Conservation (phyloP, 2,888 invertebrate genomes). For the Xiphydria camelus region DNA sequence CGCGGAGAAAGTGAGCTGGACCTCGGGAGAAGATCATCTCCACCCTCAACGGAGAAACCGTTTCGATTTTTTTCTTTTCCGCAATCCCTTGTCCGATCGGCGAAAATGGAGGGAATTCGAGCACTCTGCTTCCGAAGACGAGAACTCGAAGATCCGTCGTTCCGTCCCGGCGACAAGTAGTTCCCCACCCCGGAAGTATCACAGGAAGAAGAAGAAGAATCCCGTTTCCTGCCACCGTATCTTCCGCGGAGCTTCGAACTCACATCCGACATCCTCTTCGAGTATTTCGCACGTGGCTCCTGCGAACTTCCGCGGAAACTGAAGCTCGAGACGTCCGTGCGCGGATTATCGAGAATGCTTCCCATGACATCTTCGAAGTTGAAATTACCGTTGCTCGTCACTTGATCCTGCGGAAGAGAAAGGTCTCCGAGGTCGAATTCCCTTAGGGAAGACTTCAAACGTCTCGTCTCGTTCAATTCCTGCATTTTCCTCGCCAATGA, state of each 20-base stretch:
- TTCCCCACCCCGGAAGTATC: too few relatives aligned
- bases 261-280: conserved; percentile 14
- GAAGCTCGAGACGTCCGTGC: conserved; percentile 6
- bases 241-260: conserved; percentile 18
- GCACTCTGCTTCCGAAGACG: conserved; percentile 3
- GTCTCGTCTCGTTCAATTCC: conserved; percentile 3
- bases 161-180: too few relatives aligned
- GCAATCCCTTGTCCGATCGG: conserved; percentile 16
- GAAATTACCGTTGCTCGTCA: neutral
- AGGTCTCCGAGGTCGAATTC: neutral
- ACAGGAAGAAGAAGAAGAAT: neutral
- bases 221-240: conserved; percentile 2
- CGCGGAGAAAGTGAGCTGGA: too few relatives aligned
- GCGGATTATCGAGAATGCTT: conserved; percentile 6
- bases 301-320: neutral
- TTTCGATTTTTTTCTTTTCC: conserved; percentile 4
- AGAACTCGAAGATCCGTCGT: neutral
- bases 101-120: conserved; percentile 6
- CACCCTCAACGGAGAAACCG: too few relatives aligned
- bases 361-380: neutral
- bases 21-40: too few relatives aligned
- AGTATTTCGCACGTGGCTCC: conserved; percentile 15
- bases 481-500: conserved; percentile 1
- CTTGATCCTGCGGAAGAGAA: neutral
- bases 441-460: neutral